Conservation (phyloP, 2,888 invertebrate species). For the Drosophila nr. fundita region DNA sequence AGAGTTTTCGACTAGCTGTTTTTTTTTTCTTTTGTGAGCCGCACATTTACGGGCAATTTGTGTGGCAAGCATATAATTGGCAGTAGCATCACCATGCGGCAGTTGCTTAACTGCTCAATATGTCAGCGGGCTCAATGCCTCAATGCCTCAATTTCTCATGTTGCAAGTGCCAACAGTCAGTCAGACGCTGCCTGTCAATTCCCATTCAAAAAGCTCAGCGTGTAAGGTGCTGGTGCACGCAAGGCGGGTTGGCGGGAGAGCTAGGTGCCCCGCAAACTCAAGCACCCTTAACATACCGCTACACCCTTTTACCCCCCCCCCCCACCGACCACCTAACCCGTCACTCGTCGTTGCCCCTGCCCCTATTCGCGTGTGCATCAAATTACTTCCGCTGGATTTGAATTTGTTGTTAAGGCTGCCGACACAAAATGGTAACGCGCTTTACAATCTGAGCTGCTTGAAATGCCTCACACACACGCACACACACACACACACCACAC, state of each 20-base stretch:
- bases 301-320: not conserved
- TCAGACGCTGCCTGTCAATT: constrained; percentile 50
- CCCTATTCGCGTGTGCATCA: constrained; percentile 65
- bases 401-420: constrained; percentile 73
- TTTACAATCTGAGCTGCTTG: constrained; percentile 59
- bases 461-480: constrained; percentile 53
- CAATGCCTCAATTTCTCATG: constrained; percentile 37
- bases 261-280: not conserved
- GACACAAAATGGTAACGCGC: constrained; percentile 69
- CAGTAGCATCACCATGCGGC: constrained; percentile 46
- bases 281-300: not conserved
- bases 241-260: not conserved
- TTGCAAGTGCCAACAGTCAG: constrained; percentile 55
- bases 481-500: constrained; percentile 6
- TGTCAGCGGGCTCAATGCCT: constrained; percentile 42
- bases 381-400: constrained; percentile 80
- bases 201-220: constrained; percentile 46
- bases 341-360: constrained; percentile 10
- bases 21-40: not conserved
- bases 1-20: not conserved
- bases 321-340: no score
- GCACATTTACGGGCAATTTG: constrained; percentile 14
- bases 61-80: constrained; percentile 69
- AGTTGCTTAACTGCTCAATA: constrained; percentile 50
- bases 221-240: constrained; percentile 17